Base-by-base conservation (phyloP, 2,797 vertebrate species). In the Hippoglossus hippoglossus region DNA sequence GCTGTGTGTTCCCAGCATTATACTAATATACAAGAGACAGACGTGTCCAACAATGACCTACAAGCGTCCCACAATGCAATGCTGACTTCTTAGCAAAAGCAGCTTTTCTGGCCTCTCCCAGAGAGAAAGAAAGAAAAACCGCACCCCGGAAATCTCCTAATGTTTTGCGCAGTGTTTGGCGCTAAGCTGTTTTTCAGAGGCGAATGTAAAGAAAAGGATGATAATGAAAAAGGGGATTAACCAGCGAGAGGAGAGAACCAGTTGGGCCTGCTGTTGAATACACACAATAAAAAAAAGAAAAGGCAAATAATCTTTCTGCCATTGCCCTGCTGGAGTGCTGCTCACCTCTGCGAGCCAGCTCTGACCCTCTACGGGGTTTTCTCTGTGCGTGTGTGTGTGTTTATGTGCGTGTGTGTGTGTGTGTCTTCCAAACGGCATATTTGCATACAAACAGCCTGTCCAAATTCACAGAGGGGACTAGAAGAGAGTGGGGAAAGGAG, bases 381-480 rank as follows among this genome's bases (percentile, higher is more conserved):
- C 39, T 36, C 6, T 58, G 6, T 50, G 60, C 67, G 10, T 50
- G 36, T 25, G 19, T 25, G 19, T 49, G 26, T 46, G 47, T 47
- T 57, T 34, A 22, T 62, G 25, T 47, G 25, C 7, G 16, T 56
- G n/a, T 34, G 41, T 19, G n/a, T 34, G 41, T 19, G 52, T 52
- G 24, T 34, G 28, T 79, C 67, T 69, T 68, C 78, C 54, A 80
- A 71, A 71, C 4, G 9, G 49, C 24, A 60, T 69, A 87, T 89
- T 87, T 87, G 87, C 83, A 89, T 88, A 85, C 76, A 87, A 88
- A 89, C 83, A 86, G 70, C 70, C 71, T 84, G 79, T 80, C 79
- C 67, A 73, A 72, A 83, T 73, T 70, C 65, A 78, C 63, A 24
- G 61, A 64, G 55, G 50, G 22, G 47, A 50, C 62, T 44, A 28